These are phyloP conservation scores for Fragum sueziense DNA, from an alignment of 2,888 invertebrate species.

Conservation along the genomic window DNA sequence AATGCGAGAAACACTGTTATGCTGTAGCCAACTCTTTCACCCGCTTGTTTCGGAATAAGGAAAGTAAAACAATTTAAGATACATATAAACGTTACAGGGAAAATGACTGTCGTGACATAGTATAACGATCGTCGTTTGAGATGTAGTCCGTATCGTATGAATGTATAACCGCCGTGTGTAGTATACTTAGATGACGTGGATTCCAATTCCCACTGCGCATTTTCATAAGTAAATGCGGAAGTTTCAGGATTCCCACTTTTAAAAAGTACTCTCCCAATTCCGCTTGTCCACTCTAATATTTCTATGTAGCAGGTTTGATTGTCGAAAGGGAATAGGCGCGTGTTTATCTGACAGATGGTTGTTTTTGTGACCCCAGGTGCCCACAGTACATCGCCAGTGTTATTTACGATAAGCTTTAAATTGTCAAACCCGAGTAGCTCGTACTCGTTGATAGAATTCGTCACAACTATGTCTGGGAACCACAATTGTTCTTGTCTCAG, in stretches of 20 bases:
- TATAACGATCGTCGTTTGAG: not conserved
- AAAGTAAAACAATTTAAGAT: constrained; percentile 8
- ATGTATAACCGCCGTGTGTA: not conserved
- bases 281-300: not conserved
- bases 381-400: not conserved
- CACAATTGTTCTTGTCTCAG: not conserved
- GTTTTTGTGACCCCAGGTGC: not conserved
- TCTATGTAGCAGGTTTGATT: not conserved
- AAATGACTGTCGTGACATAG: not conserved
- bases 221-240: not conserved
- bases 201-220: not conserved
- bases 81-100: not conserved
- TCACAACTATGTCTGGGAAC: not conserved
- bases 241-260: not conserved
- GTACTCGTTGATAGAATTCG: not conserved
- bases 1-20: not conserved
- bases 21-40: constrained; percentile 2
- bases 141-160: not conserved
- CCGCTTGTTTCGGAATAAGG: not conserved
- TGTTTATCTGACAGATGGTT: not conserved
- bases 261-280: not conserved
- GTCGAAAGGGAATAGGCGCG: not conserved
- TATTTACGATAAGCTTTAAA: not conserved
- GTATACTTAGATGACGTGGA: not conserved
- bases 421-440: not conserved